Percentiles rank a stretch among this genome's conserved stretches.
phyloP scores from a whole-genome alignment of 2,113 vertebrate species.

The Daboia siamensis region DNA sequence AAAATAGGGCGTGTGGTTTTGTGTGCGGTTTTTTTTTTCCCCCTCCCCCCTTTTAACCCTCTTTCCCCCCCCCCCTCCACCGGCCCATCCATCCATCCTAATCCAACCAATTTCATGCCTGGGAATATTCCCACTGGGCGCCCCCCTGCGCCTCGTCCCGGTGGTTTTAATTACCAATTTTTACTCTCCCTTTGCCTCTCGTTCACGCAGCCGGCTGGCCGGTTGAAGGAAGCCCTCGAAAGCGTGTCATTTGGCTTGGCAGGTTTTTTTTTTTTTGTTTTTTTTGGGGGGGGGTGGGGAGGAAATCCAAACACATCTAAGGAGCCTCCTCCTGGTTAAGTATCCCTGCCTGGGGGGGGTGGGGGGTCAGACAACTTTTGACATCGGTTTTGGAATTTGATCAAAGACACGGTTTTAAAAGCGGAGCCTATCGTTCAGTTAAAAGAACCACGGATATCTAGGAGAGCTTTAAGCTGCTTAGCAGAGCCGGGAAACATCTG shows the following conservation, averaged over 20 bases:
- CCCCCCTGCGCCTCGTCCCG: not conserved
- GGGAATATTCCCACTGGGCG: not conserved
- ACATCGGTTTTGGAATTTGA: not conserved
- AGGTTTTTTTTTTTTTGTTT: conserved; percentile 1
- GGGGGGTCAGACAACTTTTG: conserved; percentile 28
- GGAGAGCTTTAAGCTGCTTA: conserved; percentile 14
- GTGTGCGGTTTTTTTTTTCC: not conserved
- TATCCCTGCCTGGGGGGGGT: not conserved
- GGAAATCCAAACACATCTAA: not conserved
- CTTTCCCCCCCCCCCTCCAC: not conserved
- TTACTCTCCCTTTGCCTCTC: not conserved
- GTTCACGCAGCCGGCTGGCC: not conserved
- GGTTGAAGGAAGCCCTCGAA: not conserved
- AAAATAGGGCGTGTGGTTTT: not conserved
- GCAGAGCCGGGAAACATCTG: not conserved
- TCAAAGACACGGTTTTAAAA: conserved; percentile 16
- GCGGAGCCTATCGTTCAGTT: not conserved
- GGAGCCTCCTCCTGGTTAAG: not conserved
- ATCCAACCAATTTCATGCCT: conserved; percentile 14
- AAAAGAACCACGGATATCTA: not conserved
- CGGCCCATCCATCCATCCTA: not conserved
- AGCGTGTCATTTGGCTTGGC: conserved; percentile 14
- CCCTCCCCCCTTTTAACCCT: not conserved
- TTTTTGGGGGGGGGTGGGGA: not conserved
- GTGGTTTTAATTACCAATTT: conserved; percentile 13